Conservation (phyloP, 2,113 vertebrate species). For the Ceyx melanurus region DNA sequence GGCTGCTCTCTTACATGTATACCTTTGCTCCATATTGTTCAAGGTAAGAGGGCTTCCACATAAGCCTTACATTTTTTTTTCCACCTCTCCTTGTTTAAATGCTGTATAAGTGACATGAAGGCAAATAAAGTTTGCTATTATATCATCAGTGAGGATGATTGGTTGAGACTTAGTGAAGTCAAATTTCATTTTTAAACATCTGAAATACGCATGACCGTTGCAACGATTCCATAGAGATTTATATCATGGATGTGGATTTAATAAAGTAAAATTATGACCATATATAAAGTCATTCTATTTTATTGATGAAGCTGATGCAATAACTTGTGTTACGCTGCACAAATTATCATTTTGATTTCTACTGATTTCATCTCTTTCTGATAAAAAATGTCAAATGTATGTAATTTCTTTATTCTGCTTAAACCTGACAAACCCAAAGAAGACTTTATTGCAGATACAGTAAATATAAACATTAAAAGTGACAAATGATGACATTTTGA, state of each 20-base stretch:
- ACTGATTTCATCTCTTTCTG: neutral
- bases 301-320: slow-evolving; percentile 9
- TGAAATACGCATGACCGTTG: slow-evolving; percentile 28
- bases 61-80: neutral
- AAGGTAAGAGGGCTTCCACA: neutral
- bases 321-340: neutral
- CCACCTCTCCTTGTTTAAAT: neutral
- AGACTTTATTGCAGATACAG: neutral
- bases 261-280: slow-evolving; percentile 29
- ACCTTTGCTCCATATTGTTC: neutral
- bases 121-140: neutral
- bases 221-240: neutral
- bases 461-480: neutral
- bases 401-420: neutral
- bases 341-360: slow-evolving; percentile 35
- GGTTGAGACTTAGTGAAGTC: neutral
- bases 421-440: neutral
- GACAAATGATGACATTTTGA: neutral
- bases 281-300: slow-evolving; percentile 5
- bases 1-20: neutral
- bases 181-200: neutral
- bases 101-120: neutral
- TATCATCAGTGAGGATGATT: neutral
- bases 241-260: slow-evolving; percentile 11
- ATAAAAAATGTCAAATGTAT: neutral